Conservation (phyloP, 2,113 vertebrate genomes). For the Lathamus discolor region DNA sequence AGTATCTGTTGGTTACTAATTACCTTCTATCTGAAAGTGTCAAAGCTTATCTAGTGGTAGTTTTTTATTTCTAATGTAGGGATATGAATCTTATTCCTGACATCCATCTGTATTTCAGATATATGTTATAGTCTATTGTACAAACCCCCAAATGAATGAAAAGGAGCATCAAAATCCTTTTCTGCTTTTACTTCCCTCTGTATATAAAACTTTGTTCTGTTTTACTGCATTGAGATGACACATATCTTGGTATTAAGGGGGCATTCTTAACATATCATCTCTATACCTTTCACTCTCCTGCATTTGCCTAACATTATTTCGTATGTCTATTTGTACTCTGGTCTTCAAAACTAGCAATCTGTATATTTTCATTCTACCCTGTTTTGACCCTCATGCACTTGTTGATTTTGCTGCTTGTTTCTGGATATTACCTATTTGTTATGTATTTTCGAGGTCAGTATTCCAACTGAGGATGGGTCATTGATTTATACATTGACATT, state of each 20-base stretch:
- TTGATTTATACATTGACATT: neutral
- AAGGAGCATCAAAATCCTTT: neutral
- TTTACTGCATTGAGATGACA: neutral
- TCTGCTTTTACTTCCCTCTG: neutral
- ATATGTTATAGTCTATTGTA: neutral
- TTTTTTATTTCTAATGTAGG: neutral
- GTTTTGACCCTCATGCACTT: neutral
- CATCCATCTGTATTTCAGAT: neutral
- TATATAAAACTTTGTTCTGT: neutral
- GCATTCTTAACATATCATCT: neutral
- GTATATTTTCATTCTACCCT: neutral
- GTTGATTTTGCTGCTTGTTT: neutral
- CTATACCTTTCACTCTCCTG: neutral
- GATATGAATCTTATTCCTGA: neutral
- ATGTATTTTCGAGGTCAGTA: neutral
- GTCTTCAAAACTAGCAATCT: neutral
- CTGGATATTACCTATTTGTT: neutral
- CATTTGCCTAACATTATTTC: neutral
- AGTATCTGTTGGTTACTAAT: neutral
- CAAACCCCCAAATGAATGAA: neutral
- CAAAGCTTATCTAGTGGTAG: neutral
- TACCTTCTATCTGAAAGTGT: neutral
- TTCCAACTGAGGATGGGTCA: neutral
- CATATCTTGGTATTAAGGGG: neutral
- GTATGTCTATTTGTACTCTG: neutral